Percentiles rank a stretch among this genome's conserved stretches.
Conservation (phyloP, 2,113 vertebrate species). For the Etheostoma spectabile region DNA sequence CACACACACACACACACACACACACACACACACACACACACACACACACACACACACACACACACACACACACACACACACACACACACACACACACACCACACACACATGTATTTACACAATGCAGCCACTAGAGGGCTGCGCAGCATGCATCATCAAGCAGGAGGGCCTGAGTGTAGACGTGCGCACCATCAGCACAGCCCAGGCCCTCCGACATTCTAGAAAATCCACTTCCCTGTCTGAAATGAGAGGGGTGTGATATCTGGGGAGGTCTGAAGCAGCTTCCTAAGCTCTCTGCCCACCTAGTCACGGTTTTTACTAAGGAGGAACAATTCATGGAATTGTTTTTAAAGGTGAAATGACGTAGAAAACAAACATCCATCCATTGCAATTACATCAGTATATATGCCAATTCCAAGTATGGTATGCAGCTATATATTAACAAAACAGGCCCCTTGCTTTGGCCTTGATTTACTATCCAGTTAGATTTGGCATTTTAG, state of each 20-base stretch:
- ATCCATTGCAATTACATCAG: constrained; percentile 65
- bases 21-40: neutral
- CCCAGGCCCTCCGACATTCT: constrained; percentile 73
- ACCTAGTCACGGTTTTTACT: constrained; percentile 62
- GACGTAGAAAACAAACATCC: constrained; percentile 38
- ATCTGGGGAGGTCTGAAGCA: constrained; percentile 75
- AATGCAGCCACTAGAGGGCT: constrained; percentile 80
- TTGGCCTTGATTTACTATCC: constrained; percentile 72
- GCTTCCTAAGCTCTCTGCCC: constrained; percentile 61
- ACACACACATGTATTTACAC: constrained; percentile 84
- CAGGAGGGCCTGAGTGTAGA: constrained; percentile 61
- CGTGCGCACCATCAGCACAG: constrained; percentile 21
- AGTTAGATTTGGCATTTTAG: constrained; percentile 83
- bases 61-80: neutral
- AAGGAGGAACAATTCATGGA: constrained; percentile 81
- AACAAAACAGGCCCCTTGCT: constrained; percentile 66
- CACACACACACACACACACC: neutral
- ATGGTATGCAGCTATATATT: constrained; percentile 74
- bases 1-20: neutral
- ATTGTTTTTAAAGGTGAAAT: constrained; percentile 76
- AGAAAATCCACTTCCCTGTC: constrained; percentile 75
- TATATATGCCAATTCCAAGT: constrained; percentile 65
- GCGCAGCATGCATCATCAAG: constrained; percentile 76
- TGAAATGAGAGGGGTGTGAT: constrained; percentile 77
- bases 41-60: neutral